Evolutionary conservation across 2,113 vertebrate genomes (phyloP), one percentile per base, ranked within the genome.

Genomic region (Butorides virescens): DNA sequence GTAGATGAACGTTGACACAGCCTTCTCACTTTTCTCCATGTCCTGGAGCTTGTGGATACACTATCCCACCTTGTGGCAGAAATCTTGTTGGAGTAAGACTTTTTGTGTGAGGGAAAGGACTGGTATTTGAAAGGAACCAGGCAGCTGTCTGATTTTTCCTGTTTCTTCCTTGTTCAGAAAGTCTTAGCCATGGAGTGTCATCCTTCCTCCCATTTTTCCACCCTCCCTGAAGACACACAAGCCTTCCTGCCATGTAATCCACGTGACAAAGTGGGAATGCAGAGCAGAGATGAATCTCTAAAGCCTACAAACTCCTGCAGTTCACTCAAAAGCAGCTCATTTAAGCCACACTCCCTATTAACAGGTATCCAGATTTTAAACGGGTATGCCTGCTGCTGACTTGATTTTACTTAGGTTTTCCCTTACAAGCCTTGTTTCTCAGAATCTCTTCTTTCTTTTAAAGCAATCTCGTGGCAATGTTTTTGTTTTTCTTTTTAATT

Each of bases 1-100:
- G 13, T 8, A 81, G 29, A 25, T 30, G 12, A 42, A 14, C 8
- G 13, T 4, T 70, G 46, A 19, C 19, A 47, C 0, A 3, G 20
- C 21, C 37, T 55, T 27, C 6, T 12, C 36, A 9, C 8, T 59
- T 72, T 72, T 50, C 44, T 53, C 18, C 32, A 37, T 63, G 20
- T 15, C 9, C 44, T 63, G 18, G 44, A 80, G 22, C 17, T 81
- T 6, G 13, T 53, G 58, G 53, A 55, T 50, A 10, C 10, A 11
- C 23, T 20, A 2, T 9, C 30, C n/a, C 63, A 72, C 7, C 6
- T 44, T 21, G 18, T 39, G 37, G 52, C 19, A 42, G 56, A 53
- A 75, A 37, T 52, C n/a, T 61, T 68, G 18, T 4, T 37, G 59
- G 29, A n/a, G 17, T 52, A 44, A 55, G 44, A 50, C 5, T 36